These are phyloP conservation scores for Ariolimax columbianus DNA, from an alignment of 2,888 invertebrate species.

Conservation along the genomic window DNA sequence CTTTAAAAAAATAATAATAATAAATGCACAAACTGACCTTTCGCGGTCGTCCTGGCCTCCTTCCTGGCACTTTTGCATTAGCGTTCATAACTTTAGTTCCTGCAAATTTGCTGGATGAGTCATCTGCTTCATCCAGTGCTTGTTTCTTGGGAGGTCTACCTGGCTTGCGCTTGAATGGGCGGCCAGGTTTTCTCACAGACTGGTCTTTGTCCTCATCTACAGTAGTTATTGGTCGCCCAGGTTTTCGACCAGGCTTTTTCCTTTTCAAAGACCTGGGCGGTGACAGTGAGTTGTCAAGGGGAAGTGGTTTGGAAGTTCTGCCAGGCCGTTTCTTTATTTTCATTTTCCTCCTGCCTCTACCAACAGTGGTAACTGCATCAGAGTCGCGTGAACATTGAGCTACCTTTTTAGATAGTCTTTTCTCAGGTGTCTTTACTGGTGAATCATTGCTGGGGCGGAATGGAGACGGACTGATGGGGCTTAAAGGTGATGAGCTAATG, in stretches of 20 bases:
- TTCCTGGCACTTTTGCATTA: conserved; percentile 43
- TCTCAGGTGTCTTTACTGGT: conserved; percentile 53
- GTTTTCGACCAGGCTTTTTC: conserved; percentile 56
- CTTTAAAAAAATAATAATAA: neutral
- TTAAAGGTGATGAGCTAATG: conserved; percentile 28
- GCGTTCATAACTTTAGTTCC: neutral
- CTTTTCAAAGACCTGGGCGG: conserved; percentile 33
- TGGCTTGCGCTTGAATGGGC: conserved; percentile 53
- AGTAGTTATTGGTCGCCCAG: conserved; percentile 57
- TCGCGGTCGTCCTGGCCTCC: conserved; percentile 54
- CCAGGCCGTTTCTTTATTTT: conserved; percentile 35
- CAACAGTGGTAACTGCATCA: neutral
- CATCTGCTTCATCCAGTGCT: conserved; percentile 18
- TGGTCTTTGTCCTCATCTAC: conserved; percentile 8
- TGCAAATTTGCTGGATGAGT: neutral
- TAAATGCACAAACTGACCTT: conserved; percentile 27
- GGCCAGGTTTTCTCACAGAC: conserved; percentile 34
- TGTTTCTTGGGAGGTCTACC: conserved; percentile 54
- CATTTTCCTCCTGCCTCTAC: conserved; percentile 23
- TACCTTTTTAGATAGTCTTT: conserved; percentile 35
- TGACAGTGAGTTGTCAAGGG: conserved; percentile 39
- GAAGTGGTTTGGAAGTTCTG: conserved; percentile 33
- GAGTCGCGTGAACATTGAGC: neutral
- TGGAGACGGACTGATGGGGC: conserved; percentile 50
- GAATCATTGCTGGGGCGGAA: conserved; percentile 51